A percentile compares a stretch with the other conserved stretches of the same genome.
Evolutionary conservation across 2,888 invertebrate species (phyloP).

Genomic region (Cyrtodaria siliqua): DNA sequence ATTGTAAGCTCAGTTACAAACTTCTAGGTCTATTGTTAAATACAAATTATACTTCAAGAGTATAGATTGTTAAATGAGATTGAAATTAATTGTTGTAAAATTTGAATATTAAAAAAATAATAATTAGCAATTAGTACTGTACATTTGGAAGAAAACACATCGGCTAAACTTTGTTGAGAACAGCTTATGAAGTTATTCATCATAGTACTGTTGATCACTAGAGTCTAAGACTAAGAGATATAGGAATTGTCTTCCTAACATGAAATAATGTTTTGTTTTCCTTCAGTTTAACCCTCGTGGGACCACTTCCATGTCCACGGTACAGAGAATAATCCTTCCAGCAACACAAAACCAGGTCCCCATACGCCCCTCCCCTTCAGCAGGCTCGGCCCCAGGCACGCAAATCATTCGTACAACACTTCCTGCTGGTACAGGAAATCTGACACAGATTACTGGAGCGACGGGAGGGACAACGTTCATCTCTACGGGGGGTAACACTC

Average conservation of each 20-base stretch:
- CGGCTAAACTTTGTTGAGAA: neutral
- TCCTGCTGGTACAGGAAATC: slow-evolving; percentile 75
- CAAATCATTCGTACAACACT: slow-evolving; percentile 80
- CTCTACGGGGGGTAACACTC: slow-evolving; percentile 83
- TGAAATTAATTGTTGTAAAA: neutral
- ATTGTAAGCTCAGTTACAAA: slow-evolving; percentile 70
- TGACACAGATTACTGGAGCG: slow-evolving; percentile 64
- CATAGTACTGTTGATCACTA: too few relatives aligned
- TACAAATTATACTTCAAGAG: too few relatives aligned
- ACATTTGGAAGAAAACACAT: neutral
- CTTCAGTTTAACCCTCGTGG: too few relatives aligned
- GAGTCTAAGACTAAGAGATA: neutral
- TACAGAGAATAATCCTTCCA: slow-evolving; percentile 83
- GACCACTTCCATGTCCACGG: slow-evolving; percentile 28
- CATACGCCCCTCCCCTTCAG: slow-evolving; percentile 58
- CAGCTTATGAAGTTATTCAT: too few relatives aligned
- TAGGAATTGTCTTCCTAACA: too few relatives aligned
- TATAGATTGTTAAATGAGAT: too few relatives aligned
- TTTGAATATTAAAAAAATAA: neutral
- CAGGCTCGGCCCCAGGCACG: slow-evolving; percentile 65
- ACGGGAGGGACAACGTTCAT: slow-evolving; percentile 84
- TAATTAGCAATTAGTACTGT: neutral
- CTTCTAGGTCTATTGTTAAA: too few relatives aligned
- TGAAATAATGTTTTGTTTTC: too few relatives aligned
- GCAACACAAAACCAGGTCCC: slow-evolving; percentile 70